Evolutionary conservation across 2,797 vertebrate species (phyloP).

Genomic region (Cheirogaleus major): DNA sequence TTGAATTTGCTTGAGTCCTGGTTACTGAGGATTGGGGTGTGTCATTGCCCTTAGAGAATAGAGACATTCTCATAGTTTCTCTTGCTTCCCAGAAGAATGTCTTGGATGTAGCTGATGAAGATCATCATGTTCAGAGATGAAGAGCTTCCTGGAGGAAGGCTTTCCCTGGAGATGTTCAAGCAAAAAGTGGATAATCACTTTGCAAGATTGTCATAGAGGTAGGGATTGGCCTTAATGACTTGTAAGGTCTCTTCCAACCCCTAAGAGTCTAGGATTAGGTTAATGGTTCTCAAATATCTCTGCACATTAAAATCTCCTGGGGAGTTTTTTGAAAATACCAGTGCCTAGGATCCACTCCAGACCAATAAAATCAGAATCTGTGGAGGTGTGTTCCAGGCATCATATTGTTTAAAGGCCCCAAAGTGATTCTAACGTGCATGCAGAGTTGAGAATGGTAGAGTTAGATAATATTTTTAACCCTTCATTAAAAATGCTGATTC

Average conservation of each 20-base stretch:
- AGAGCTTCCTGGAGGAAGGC: background rate
- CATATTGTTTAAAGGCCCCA: background rate
- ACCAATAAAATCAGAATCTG: constrained; percentile 9
- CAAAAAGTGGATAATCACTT: background rate
- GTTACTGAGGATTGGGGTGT: background rate
- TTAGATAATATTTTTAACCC: constrained; percentile 20
- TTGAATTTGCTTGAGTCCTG: background rate
- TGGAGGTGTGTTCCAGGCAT: background rate
- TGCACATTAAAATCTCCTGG: background rate
- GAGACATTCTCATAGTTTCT: background rate
- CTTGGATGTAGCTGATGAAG: background rate
- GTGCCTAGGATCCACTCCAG: background rate
- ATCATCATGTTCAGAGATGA: background rate
- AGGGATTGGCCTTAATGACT: background rate
- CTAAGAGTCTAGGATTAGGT: background rate
- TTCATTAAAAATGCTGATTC: background rate
- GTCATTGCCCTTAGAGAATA: background rate
- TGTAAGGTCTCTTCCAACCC: background rate
- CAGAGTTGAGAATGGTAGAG: background rate
- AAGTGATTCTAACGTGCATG: background rate
- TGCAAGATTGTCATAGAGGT: background rate
- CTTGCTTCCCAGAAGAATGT: background rate
- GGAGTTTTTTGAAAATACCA: background rate
- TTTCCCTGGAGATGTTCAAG: background rate
- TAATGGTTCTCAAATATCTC: background rate